These are phyloP conservation scores for Molorchus minor DNA, from an alignment of 2,888 invertebrate genomes.

Conservation along the genomic window DNA sequence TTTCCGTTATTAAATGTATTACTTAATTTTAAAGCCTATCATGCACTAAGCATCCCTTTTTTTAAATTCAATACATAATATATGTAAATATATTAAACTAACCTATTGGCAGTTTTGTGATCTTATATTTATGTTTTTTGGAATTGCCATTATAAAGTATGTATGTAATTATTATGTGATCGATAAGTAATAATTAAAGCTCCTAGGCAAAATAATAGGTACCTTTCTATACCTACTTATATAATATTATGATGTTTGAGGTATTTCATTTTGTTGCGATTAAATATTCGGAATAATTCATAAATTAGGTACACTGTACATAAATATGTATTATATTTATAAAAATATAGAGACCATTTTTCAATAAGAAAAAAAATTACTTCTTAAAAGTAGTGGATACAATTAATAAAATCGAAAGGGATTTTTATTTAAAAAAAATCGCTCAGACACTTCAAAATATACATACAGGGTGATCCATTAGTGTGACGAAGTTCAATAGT, in stretches of 20 bases:
- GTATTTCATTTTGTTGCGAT: too few relatives aligned
- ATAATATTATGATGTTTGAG: neutral
- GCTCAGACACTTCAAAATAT: too few relatives aligned
- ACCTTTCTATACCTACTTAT: neutral
- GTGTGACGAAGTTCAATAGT: too few relatives aligned
- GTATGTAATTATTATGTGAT: neutral
- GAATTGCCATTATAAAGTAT: neutral
- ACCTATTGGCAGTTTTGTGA: constrained; percentile 24
- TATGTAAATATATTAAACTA: constrained; percentile 18
- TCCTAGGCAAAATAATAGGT: constrained; percentile 10
- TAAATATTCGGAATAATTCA: too few relatives aligned
- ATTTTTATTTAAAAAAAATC: too few relatives aligned
- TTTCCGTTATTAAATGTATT: constrained; percentile 7
- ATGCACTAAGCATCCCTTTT: constrained; percentile 18
- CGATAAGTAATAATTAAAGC: constrained; percentile 5
- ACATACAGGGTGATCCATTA: too few relatives aligned
- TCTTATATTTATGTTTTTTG: constrained; percentile 1
- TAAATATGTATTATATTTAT: too few relatives aligned
- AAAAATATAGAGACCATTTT: too few relatives aligned
- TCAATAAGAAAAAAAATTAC: too few relatives aligned
- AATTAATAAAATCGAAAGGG: too few relatives aligned
- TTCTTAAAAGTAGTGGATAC: too few relatives aligned
- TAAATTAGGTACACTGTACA: too few relatives aligned
- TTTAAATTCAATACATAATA: constrained; percentile 5
- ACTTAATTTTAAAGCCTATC: constrained; percentile 14